Conservation (phyloP, 1,140 invertebrate genomes). For the Drosophila grimshawi region DNA sequence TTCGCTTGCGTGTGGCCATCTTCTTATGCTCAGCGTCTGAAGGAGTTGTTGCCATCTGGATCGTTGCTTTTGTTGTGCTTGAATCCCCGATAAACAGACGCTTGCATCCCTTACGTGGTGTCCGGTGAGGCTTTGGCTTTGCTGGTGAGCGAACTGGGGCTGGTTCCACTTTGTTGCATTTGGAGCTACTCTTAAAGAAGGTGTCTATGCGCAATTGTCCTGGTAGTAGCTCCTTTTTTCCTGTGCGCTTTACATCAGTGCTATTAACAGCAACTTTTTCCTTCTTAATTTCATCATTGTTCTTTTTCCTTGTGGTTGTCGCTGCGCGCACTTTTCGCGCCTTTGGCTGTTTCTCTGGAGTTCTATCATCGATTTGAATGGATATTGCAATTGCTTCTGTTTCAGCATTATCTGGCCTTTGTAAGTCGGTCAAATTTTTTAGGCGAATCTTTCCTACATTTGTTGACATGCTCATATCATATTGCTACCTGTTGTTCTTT, state of each 20-base stretch:
- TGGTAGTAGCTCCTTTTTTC: conserved; percentile 57
- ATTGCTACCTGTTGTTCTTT: conserved; percentile 4
- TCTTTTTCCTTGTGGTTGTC: conserved; percentile 57
- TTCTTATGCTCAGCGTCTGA: not conserved
- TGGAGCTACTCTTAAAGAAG: conserved; percentile 67
- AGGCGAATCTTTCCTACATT: conserved; percentile 60
- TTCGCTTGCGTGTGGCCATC: conserved; percentile 26
- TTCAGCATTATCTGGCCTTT: not conserved
- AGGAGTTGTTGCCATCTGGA: not conserved
- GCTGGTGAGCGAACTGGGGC: not conserved
- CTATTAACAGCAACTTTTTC: conserved; percentile 10
- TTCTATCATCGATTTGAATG: conserved; percentile 3
- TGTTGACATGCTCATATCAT: conserved; percentile 7
- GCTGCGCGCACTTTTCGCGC: conserved; percentile 45
- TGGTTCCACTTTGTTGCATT: conserved; percentile 58
- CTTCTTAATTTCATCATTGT: not conserved
- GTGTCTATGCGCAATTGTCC: conserved; percentile 67
- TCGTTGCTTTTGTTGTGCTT: conserved; percentile 1
- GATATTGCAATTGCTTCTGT: not conserved
- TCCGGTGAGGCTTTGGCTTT: conserved; percentile 11
- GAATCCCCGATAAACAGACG: conserved; percentile 57
- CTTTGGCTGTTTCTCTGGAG: conserved; percentile 56
- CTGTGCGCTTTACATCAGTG: conserved; percentile 44
- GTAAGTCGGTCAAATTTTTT: conserved; percentile 46
- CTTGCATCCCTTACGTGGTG: conserved; percentile 53